Evolutionary conservation across 1,140 invertebrate genomes (phyloP).

Genomic region (Parapsyche elsis): DNA sequence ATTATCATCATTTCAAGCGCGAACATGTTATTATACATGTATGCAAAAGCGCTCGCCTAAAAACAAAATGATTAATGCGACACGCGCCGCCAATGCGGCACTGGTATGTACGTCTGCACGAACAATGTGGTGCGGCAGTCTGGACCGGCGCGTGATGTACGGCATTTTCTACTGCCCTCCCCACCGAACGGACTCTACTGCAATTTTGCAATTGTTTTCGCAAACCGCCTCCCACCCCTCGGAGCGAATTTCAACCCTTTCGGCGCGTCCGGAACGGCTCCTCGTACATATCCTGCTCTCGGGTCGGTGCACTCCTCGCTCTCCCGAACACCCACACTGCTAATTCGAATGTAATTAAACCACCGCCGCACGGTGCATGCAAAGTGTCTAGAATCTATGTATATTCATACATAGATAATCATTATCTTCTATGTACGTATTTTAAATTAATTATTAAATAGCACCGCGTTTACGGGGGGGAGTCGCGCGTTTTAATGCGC

Average conservation of each 20-base stretch:
- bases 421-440: no score
- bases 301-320: neutral
- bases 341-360: slow-evolving; percentile 4
- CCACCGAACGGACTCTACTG: neutral
- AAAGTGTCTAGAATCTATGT: no score
- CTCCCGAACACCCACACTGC: neutral
- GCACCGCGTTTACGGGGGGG: no score
- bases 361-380: no score
- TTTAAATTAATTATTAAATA: no score
- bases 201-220: slow-evolving; percentile 23
- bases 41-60: slow-evolving; percentile 48
- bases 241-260: no score
- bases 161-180: neutral
- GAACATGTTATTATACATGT: slow-evolving; percentile 38
- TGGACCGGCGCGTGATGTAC: neutral
- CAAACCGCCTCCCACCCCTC: neutral
- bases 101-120: neutral
- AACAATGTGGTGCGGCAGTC: slow-evolving; percentile 22
- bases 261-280: no score
- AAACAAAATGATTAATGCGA: slow-evolving; percentile 53
- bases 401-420: no score
- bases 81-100: slow-evolving; percentile 42
- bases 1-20: no score
- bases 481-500: no score
- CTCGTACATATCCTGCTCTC: neutral